A percentile compares a stretch with the other conserved stretches of the same genome.
These are phyloP conservation scores for Oriolus oriolus DNA, from an alignment of 2,113 vertebrate species.

Conservation along the genomic window DNA sequence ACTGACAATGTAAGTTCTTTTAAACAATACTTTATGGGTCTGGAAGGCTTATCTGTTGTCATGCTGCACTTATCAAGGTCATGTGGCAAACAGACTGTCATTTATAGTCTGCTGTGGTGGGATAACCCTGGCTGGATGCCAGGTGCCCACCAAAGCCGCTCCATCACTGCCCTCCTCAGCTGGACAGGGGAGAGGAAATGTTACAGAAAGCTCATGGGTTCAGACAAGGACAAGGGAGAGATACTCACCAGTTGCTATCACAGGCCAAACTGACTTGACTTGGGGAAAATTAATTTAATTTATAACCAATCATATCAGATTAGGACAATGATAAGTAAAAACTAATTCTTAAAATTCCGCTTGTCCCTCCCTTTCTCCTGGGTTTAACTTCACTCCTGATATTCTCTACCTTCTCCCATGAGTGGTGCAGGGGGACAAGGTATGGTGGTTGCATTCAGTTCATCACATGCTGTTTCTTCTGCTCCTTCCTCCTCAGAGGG, in stretches of 20 bases:
- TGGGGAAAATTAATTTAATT: neutral
- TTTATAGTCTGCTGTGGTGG: neutral
- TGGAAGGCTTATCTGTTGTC: neutral
- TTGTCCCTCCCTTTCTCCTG: neutral
- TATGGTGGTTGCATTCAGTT: neutral
- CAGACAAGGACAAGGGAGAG: neutral
- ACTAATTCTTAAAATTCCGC: neutral
- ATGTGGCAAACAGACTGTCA: neutral
- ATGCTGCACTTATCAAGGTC: neutral
- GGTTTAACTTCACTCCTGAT: neutral
- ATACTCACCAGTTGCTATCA: neutral
- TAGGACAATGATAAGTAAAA: neutral
- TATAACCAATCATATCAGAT: neutral
- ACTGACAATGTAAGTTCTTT: neutral
- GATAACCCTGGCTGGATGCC: neutral
- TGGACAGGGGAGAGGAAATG: neutral
- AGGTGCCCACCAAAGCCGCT: neutral
- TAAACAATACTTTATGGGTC: neutral
- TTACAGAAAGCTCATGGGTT: neutral
- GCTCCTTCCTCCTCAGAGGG: neutral
- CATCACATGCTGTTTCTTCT: neutral
- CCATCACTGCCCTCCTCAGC: neutral
- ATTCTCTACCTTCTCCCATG: neutral
- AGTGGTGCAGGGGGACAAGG: neutral
- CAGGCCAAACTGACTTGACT: fast-evolving